Base-by-base conservation (phyloP, 2,888 invertebrate species). In the Neoaliturus tenellus region DNA sequence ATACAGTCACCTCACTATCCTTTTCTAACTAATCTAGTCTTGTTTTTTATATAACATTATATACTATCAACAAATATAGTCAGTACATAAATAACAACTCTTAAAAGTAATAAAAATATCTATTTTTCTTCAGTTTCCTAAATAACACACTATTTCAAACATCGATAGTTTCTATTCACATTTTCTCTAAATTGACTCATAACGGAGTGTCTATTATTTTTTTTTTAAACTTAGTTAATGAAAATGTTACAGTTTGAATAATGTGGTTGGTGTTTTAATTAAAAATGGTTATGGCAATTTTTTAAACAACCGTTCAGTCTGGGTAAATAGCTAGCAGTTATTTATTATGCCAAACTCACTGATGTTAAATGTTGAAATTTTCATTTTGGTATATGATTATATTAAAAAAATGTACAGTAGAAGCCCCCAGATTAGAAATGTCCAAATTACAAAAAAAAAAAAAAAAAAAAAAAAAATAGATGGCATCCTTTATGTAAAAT, bases 71-170 rank as follows among this genome's bases (percentile, higher is more conserved):
- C 48, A 23, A 75, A 28, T 44, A 81, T 67, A 69, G 69, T 81
- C 81, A 81, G 81, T 69, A 81, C 81, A 69, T 69, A 33, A 67
- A 48, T 44, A 69, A 33, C 31, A 23, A 41, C 51, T 48, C 41
- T 81, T 35, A 48, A 80, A 81, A 81, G 81, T 81, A 81, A 81
- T 71, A 81, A 81, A 81, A 81, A 81, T 81, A 81, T 48, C 51
- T 81, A 48, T 81, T 31, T n/a, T 44, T 48, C 69, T 48, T 75
- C 28, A 44, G 25, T 44, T 28, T 75, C 6, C 28, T 75, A 75
- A 41, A 44, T 71, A 71, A 71, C 31, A 62, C 62, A 8, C 62
- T 62, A 62, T 31, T 62, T 14, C 62, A 62, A 62, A 62, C 25
- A 14, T 28, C 31, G 31, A 62, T 31, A 62, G 62, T 25, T 62